Evolutionary conservation across 2,797 vertebrate species (phyloP), one percentile per base, ranked within the genome.

Genomic region (Lepus oiostolus): DNA sequence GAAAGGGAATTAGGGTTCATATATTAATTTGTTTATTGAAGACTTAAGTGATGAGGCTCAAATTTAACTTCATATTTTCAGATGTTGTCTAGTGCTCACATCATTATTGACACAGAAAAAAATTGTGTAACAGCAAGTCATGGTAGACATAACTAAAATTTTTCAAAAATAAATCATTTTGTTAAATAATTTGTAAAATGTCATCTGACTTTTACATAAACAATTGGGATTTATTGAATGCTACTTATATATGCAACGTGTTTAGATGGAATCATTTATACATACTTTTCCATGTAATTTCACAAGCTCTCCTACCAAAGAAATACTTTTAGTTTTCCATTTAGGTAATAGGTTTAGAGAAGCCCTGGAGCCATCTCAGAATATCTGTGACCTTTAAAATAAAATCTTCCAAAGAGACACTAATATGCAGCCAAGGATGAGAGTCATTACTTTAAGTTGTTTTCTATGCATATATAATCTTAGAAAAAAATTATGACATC

Each of bases 271-370:
- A 7, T 63, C 72, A 2, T 86, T 94, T 16, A 35, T 2, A 42
- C 35, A 16, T 7, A 50, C 54, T 85, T 88, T 95, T 90, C n/a
- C 30, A 90, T 42, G 90, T 87, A 72, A 50, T 67, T 58, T 85
- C 11, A 76, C 38, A 90, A 75, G 84, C 2, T 13, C 22, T 17
- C 81, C n/a, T 79, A 62, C n/a, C 60, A 68, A 92, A 38, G 28
- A 75, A 47, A 12, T 54, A 38, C 0, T 76, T 5, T 94, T 63
- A 68, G 74, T 38, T 89, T 93, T 58, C 14, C 74, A 8, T 74
- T 92, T 81, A 82, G 21, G n/a, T 87, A 90, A 93, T 9, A 90
- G 30, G 4, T 19, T 83, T 88, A 70, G 19, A 70, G 54, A 52
- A 22, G 24, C 4, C 1, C 6, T 91, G 22, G 26, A 5, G 50